A percentile compares a stretch with the other conserved stretches of the same genome.
Evolutionary conservation across 2,888 invertebrate genomes (phyloP).

Genomic region (Fragum whitleyi): DNA sequence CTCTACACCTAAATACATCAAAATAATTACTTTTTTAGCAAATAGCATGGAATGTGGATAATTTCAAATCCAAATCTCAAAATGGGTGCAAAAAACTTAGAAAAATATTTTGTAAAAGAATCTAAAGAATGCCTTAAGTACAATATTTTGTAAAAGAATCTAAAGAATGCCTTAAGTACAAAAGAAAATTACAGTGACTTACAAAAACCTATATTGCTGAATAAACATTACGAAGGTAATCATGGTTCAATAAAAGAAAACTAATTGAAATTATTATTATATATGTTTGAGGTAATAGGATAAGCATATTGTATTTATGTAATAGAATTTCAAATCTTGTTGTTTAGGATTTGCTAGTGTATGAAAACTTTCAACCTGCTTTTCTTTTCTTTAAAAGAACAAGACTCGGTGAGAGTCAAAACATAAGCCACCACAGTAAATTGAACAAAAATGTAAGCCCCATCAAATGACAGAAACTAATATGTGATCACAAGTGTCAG

Average conservation of each 20-base stretch:
- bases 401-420: too few relatives aligned
- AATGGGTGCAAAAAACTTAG: background rate
- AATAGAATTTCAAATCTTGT: background rate
- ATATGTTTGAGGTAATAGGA: background rate
- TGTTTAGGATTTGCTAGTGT: background rate
- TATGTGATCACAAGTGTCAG: too few relatives aligned
- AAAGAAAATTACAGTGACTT: conserved; percentile 5
- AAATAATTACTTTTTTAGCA: too few relatives aligned
- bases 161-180: conserved; percentile 12
- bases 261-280: background rate
- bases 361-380: too few relatives aligned
- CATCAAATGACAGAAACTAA: too few relatives aligned
- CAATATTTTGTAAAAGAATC: conserved; percentile 20
- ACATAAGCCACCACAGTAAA: too few relatives aligned
- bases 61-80: too few relatives aligned
- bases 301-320: background rate
- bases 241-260: conserved; percentile 5
- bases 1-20: too few relatives aligned
- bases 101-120: conserved; percentile 20
- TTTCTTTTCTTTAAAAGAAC: background rate
- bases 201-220: conserved; percentile 1
- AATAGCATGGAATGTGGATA: too few relatives aligned
- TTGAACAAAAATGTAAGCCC: too few relatives aligned
- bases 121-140: conserved; percentile 12
- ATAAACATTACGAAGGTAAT: conserved; percentile 1